Base-by-base conservation (phyloP, 2,888 invertebrate genomes). In the Parapristionchus giblindavisi region DNA sequence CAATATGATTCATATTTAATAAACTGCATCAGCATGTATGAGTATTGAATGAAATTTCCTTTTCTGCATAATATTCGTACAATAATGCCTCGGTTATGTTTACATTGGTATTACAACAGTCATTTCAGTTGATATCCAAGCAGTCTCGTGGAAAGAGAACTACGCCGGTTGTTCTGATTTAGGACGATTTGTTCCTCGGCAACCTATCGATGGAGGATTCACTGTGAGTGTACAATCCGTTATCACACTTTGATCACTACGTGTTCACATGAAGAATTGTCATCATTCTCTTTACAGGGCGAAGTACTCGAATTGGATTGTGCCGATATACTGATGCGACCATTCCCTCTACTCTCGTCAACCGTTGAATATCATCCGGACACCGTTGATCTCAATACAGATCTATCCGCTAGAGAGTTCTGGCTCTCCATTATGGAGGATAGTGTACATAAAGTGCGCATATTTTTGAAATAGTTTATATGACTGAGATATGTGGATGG, bases 341-440 rank as follows among this genome's bases (percentile, higher is more conserved):
- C 91, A 80, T 94, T 94, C 88, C 93, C 93, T 8, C 90, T 97
- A 82, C 90, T 97, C 77, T 91, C 91, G 82, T 92, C 94, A 89
- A 92, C 93, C 73, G 91, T 58, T 24, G 40, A 65, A 24, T 97
- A 97, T 90, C 92, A 92, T 88, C 95, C 97, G 1, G 97, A 98
- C 89, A 94, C 95, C 40, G 92, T 95, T 80, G 95, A 97, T 90
- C 91, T 98, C 76, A 92, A 93, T 77, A 91, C 92, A 84, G 95
- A 97, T 89, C 91, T 91, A 80, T 93, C 93, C 88, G 96, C 96
- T 21, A 92, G 92, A 79, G 90, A 91, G 65, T 97, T 96, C 89
- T 98, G 97, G 97, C 91, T 97, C 63, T 92, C 92, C 79, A 95
- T 95, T 89, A 94, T 97, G 88, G 93, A 94, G 88, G 93, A 89